These are phyloP conservation scores for Meloidogyne exigua DNA, from an alignment of 1,140 invertebrate genomes.

Conservation along the genomic window DNA sequence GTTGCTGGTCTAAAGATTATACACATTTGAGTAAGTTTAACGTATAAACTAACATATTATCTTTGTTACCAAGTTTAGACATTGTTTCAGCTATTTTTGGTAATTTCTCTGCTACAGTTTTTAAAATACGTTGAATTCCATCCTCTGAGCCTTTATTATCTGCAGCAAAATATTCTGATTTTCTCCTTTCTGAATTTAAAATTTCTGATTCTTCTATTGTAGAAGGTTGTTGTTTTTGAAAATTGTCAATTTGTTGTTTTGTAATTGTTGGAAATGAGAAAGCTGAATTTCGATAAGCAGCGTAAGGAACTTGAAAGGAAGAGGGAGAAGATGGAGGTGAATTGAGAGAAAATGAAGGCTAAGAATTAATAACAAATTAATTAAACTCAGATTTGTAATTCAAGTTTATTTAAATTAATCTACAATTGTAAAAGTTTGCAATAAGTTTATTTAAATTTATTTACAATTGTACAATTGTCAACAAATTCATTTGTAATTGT, in stretches of 20 bases:
- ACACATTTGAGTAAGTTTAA: no score
- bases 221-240: slow-evolving; percentile 2
- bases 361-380: not conserved
- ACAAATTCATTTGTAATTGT: no score
- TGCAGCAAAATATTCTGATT: not conserved
- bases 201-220: slow-evolving; percentile 21
- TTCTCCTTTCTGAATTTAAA: not conserved
- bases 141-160: not conserved
- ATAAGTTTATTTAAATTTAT: no score
- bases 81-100: slow-evolving; percentile 28
- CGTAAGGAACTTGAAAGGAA: slow-evolving; percentile 4
- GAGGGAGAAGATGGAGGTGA: not conserved
- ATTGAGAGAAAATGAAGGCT: slow-evolving; percentile 9
- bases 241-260: not conserved
- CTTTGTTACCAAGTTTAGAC: slow-evolving; percentile 3
- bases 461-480: no score
- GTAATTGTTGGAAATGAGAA: not conserved
- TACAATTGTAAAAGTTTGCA: no score
- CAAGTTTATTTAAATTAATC: no score
- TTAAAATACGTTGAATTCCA: slow-evolving; percentile 20
- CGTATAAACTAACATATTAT: not conserved
- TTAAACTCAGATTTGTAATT: no score
- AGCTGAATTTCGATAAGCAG: slow-evolving; percentile 9
- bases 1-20: not conserved
- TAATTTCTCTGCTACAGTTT: slow-evolving; percentile 25